phyloP scores from a whole-genome alignment of 2,113 vertebrate genomes.

The Poeciliopsis turrubarensis region DNA sequence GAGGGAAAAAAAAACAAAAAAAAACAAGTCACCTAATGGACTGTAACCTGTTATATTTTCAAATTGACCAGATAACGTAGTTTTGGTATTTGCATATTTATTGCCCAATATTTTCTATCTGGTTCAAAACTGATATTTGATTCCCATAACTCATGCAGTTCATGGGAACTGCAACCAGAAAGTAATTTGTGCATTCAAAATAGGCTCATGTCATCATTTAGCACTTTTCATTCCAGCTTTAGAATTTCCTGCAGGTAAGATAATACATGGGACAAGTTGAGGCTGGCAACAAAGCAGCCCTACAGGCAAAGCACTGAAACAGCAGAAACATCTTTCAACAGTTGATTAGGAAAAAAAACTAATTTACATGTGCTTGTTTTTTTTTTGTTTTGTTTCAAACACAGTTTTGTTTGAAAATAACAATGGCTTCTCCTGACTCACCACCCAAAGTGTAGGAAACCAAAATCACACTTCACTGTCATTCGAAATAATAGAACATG shows the following conservation, averaged over 20 bases:
- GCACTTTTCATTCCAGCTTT: neutral
- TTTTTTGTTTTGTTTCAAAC: neutral
- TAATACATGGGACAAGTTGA: neutral
- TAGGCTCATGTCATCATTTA: neutral
- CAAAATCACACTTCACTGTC: neutral
- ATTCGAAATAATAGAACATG: neutral
- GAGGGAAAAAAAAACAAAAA: neutral
- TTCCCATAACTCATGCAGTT: neutral
- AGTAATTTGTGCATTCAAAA: neutral
- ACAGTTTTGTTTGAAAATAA: neutral
- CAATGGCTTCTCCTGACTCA: neutral
- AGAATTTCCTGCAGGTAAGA: neutral
- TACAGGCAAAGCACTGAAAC: constrained; percentile 8
- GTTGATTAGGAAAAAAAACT: neutral
- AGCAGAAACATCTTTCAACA: neutral
- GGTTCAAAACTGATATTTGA: neutral
- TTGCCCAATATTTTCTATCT: neutral
- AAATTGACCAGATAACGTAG: neutral
- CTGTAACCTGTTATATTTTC: neutral
- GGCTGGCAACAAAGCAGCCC: neutral
- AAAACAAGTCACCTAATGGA: neutral
- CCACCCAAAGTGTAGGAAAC: neutral
- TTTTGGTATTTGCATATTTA: neutral
- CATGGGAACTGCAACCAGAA: neutral
- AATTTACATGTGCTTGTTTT: neutral